These are phyloP conservation scores for Malthinus seriepunctatus DNA, from an alignment of 2,888 invertebrate species.

Conservation along the genomic window DNA sequence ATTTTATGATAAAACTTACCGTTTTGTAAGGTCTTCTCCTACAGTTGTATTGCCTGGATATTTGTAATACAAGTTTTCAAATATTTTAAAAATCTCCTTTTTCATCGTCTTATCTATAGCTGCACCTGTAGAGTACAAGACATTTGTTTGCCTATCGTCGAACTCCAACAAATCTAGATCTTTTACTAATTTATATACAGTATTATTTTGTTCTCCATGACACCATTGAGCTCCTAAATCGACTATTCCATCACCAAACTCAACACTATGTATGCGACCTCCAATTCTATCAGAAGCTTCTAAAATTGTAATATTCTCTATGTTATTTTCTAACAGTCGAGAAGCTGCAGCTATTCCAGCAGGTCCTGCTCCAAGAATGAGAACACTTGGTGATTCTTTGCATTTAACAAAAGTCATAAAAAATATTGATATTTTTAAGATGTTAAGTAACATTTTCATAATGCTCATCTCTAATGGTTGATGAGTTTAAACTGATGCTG, in stretches of 20 bases:
- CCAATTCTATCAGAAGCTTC: conserved; percentile 48
- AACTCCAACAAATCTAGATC: conserved; percentile 41
- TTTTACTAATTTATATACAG: conserved; percentile 46
- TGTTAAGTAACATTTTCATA: neutral
- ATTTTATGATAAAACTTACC: conserved; percentile 33
- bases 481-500: too few relatives aligned
- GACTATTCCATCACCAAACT: conserved; percentile 35
- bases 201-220: conserved; percentile 46
- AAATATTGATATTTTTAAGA: neutral
- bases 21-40: conserved; percentile 45
- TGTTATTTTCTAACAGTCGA: conserved; percentile 53
- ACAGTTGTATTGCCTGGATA: conserved; percentile 36
- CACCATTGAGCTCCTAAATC: conserved; percentile 49
- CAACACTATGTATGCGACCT: conserved; percentile 43
- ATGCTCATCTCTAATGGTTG: too few relatives aligned
- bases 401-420: neutral
- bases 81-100: conserved; percentile 38
- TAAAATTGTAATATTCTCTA: conserved; percentile 54
- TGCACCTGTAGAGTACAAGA: conserved; percentile 41
- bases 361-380: conserved; percentile 34
- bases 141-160: conserved; percentile 24
- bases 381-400: neutral
- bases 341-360: conserved; percentile 60
- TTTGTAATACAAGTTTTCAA: conserved; percentile 36
- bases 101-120: conserved; percentile 40